Evolutionary conservation across 1,140 invertebrate genomes (phyloP), one percentile per base, ranked within the genome.

Genomic region (Nasonia giraulti): DNA sequence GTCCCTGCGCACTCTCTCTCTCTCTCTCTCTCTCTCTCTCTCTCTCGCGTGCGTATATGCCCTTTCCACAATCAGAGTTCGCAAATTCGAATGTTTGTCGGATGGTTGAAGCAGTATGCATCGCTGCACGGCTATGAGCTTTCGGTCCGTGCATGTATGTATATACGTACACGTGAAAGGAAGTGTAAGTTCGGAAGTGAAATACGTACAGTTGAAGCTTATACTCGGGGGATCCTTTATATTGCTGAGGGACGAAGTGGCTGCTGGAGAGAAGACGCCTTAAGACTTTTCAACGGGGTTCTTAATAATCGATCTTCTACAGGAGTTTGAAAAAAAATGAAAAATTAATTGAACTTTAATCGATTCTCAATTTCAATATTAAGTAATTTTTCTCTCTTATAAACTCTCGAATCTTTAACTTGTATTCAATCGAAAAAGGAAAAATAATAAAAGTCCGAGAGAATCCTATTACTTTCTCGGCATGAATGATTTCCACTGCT

Each of bases 1-100:
- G 55, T 84, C 66, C 50, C 69, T 78, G 37, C 50, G 66, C 69
- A 33, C 47, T 40, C 47, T 50, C 47, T 50, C 7, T 50, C 47
- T 11, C 7, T 14, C 47, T 50, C 47, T 50, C 12, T 14, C 47
- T 11, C 7, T 50, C 47, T 50, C 47, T 50, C 6, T 68, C 66
- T 69, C 17, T 69, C 20, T 69, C 66, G 2, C 17, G 27, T 27
- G 27, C 27, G 27, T 1, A 27, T 14, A 17, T 12, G 14, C 47
- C 1, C 7, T 17, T 68, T 27, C 17, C 68, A 4, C 68, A 69
- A 23, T 31, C 68, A 31, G n/a, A 27, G 68, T 31, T 69, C 23
- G 23, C n/a, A 33, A 62, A 62, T 62, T 62, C 20, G 14, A 50
- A 62, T 20, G 20, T n/a, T n/a, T 62, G 55, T 4, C 17, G 20